Conservation (phyloP, 1,140 invertebrate species). For the Heliconius melpomene region DNA sequence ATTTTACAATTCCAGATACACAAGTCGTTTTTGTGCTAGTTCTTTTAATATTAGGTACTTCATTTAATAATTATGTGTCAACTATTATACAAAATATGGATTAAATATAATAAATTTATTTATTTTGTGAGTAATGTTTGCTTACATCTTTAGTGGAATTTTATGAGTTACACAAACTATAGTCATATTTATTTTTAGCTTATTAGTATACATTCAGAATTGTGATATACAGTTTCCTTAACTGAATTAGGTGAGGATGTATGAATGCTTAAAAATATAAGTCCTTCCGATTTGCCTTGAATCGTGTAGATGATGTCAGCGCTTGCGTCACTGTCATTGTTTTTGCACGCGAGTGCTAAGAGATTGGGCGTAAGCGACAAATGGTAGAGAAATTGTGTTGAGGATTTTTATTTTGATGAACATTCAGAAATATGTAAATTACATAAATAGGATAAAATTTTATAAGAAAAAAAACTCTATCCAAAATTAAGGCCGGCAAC, state of each 20-base stretch:
- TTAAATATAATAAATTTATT: background rate
- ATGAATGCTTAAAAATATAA: slow-evolving; percentile 3
- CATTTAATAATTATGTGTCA: too few relatives aligned
- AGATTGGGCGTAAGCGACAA: slow-evolving; percentile 5
- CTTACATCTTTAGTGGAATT: background rate
- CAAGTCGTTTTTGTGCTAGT: too few relatives aligned
- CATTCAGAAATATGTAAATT: background rate
- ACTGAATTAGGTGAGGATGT: background rate
- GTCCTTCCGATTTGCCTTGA: slow-evolving; percentile 40
- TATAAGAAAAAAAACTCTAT: background rate
- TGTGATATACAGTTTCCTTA: background rate
- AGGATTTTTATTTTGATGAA: background rate
- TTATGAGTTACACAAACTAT: background rate
- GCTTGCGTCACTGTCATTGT: slow-evolving; percentile 27
- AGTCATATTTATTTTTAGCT: slow-evolving; percentile 7
- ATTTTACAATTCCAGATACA: too few relatives aligned
- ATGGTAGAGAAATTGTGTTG: background rate
- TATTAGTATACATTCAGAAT: background rate
- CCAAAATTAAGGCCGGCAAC: too few relatives aligned
- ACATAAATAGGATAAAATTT: background rate
- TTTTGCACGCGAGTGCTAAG: slow-evolving; percentile 18
- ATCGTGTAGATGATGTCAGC: slow-evolving; percentile 40
- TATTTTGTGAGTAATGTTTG: background rate
- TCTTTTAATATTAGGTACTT: too few relatives aligned
- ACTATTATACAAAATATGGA: background rate